Evolutionary conservation across 2,113 vertebrate genomes (phyloP), one percentile per base, ranked within the genome.

Genomic region (Lampris megalopsis): DNA sequence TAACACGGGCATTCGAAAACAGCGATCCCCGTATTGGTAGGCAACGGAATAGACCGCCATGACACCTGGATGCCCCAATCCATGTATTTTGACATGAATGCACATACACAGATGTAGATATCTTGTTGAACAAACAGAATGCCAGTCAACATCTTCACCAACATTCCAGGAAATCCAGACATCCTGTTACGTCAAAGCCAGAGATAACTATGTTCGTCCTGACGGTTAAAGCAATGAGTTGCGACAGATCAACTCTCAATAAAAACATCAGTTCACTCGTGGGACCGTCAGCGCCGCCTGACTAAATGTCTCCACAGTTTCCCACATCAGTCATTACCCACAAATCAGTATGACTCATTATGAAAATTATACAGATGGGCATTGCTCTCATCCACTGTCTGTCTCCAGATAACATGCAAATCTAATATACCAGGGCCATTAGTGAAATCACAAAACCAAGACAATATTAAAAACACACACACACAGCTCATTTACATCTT

Each of bases 211-310:
- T 52, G 24, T 42, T 72, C 58, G 57, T 42, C 38, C 61, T 62
- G 60, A 64, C 57, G 42, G 47, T 52, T 73, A 35, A 40, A 38
- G 6, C n/a, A 24, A 37, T 63, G 43, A 66, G 56, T 68, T 77
- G 45, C 48, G 40, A 43, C 73, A 58, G 42, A 75, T 36, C 54
- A 6, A 63, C 61, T 56, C 61, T 56, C 35, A 50, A 47, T 42
- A 6, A 40, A 45, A 48, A 41, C 11, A n/a, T 49, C 49, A 45
- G 43, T 45, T 45, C 43, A 45, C 1, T 45, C 4, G 43, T 45
- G 43, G 43, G 4, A 45, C 43, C 43, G 7, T 83, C 68, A 68
- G 13, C 63, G 61, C 50, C 69, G 63, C 70, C 24, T 63, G 74
- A 24, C 54, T 43, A 42, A 52, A 13, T 57, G 48, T 74, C 42